phyloP scores from a whole-genome alignment of 2,113 vertebrate genomes.

The Gymnarchus niloticus region DNA sequence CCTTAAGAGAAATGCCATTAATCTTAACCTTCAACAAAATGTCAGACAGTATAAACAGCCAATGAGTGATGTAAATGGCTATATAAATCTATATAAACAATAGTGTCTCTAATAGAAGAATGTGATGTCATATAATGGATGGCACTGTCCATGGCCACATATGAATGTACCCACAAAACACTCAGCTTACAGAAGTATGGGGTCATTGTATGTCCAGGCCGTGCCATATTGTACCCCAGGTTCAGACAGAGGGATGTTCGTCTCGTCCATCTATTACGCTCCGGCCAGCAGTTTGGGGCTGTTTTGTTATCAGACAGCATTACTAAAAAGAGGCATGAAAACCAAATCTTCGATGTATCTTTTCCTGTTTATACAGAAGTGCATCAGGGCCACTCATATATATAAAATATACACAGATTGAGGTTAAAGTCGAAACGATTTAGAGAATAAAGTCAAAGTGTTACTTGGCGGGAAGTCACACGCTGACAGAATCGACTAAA shows the following conservation, averaged over 20 bases:
- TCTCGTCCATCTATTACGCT: background rate
- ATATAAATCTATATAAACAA: background rate
- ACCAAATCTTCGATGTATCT: background rate
- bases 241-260: background rate
- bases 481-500: background rate
- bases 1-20: background rate
- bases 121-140: background rate
- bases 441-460: too few relatives aligned
- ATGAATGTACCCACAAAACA: too few relatives aligned
- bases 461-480: too few relatives aligned
- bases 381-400: too few relatives aligned
- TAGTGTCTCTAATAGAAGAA: background rate
- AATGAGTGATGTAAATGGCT: background rate
- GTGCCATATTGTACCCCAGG: too few relatives aligned
- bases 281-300: background rate
- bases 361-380: background rate
- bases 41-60: background rate
- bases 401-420: too few relatives aligned
- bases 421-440: too few relatives aligned
- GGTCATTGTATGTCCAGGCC: too few relatives aligned
- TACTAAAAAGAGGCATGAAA: background rate
- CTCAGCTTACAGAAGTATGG: too few relatives aligned
- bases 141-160: too few relatives aligned
- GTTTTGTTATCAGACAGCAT: background rate
- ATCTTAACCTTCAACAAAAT: background rate